A percentile compares a stretch with the other conserved stretches of the same genome.
Conservation (phyloP, 2,888 invertebrate genomes). For the Congeria kusceri region DNA sequence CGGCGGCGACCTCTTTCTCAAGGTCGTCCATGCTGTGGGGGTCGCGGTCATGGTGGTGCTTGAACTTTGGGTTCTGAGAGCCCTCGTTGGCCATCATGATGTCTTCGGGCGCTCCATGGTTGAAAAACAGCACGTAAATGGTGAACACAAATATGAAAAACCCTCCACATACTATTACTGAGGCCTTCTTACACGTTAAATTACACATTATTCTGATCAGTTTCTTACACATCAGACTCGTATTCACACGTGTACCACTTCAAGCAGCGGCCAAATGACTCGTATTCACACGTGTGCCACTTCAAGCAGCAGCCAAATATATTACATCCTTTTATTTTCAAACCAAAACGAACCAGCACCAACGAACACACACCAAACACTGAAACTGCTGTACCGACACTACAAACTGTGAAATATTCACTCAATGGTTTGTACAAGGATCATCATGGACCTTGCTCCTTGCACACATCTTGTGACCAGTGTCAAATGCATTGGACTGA, state of each 20-base stretch:
- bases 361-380: too few relatives aligned
- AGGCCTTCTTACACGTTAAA: constrained; percentile 50
- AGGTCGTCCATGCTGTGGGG: constrained; percentile 42
- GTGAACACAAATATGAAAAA: constrained; percentile 28
- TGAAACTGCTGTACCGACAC: too few relatives aligned
- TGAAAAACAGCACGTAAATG: constrained; percentile 55
- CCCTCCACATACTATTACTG: constrained; percentile 26
- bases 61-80: not conserved
- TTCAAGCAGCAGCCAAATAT: too few relatives aligned
- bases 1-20: constrained; percentile 52
- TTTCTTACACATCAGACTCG: not conserved
- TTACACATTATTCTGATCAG: constrained; percentile 40
- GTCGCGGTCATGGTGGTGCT: constrained; percentile 25
- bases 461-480: too few relatives aligned
- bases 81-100: constrained; percentile 60
- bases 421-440: too few relatives aligned
- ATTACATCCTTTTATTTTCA: too few relatives aligned
- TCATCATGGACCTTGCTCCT: too few relatives aligned
- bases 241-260: not conserved
- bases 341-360: too few relatives aligned
- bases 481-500: too few relatives aligned
- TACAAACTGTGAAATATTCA: too few relatives aligned
- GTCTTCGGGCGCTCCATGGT: constrained; percentile 66
- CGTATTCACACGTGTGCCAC: not conserved
- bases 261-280: not conserved